Percentiles rank a stretch among this genome's conserved stretches.
phyloP scores from a whole-genome alignment of 2,797 vertebrate genomes.

The Erpetoichthys calabaricus region DNA sequence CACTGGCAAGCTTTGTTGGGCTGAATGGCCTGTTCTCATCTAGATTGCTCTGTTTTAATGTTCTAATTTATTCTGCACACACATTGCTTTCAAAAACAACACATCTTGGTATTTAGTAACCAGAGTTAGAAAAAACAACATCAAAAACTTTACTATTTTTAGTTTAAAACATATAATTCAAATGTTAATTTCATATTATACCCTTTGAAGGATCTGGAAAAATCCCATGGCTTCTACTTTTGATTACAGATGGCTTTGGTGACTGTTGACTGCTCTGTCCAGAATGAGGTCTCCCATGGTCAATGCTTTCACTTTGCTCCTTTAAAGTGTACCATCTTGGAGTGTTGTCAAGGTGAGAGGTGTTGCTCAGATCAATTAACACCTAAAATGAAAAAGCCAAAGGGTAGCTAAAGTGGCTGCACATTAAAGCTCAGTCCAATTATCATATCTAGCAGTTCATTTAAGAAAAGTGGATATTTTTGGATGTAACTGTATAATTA shows the following conservation, averaged over 20 bases:
- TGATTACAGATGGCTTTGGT: constrained; percentile 91
- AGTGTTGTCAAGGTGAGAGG: constrained; percentile 79
- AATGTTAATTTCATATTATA: constrained; percentile 33
- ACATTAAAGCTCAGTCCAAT: neutral
- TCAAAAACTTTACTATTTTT: no score
- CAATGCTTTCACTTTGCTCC: constrained; percentile 86
- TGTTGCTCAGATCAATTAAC: constrained; percentile 83
- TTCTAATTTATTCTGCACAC: no score
- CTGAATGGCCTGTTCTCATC: no score
- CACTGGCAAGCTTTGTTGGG: no score
- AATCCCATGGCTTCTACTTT: constrained; percentile 95
- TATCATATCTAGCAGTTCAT: no score
- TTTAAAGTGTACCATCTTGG: constrained; percentile 85
- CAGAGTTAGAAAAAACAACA: no score
- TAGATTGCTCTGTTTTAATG: no score
- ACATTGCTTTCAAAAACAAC: no score
- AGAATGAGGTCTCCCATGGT: constrained; percentile 69
- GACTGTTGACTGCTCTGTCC: constrained; percentile 67
- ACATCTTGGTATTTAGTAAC: no score
- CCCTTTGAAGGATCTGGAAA: constrained; percentile 95
- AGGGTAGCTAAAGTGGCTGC: constrained; percentile 4
- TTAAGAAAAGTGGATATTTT: no score
- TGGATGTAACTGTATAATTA: no score
- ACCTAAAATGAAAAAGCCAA: constrained; percentile 48
- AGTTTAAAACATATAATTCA: no score